Evolutionary conservation across 2,113 vertebrate species (phyloP).

Genomic region (Leptobrachium ailaonicum): DNA sequence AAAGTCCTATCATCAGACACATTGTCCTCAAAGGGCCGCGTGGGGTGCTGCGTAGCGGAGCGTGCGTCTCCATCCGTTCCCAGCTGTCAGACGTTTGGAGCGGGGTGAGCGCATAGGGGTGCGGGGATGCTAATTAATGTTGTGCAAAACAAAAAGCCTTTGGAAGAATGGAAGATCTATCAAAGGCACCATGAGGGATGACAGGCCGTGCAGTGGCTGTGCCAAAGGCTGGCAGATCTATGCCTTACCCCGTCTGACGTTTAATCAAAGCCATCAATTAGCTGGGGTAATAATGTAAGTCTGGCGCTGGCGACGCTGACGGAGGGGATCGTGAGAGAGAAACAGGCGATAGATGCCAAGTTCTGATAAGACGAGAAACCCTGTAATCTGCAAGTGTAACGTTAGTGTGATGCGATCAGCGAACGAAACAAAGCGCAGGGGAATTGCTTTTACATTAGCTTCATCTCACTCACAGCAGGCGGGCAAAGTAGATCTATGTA

Average conservation of each 20-base stretch:
- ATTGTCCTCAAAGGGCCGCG: constrained; percentile 31
- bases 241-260: not conserved
- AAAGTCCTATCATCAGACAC: constrained; percentile 22
- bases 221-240: not conserved
- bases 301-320: too few species aligned
- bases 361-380: too few species aligned
- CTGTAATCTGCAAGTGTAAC: not conserved
- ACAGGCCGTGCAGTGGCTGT: not conserved
- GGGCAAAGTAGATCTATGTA: too few species aligned
- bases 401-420: too few species aligned
- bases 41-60: constrained; percentile 30
- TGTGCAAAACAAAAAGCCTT: not conserved
- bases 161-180: not conserved
- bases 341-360: too few species aligned
- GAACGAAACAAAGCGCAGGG: too few species aligned
- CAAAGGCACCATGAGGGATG: not conserved
- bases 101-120: not conserved
- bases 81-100: constrained; percentile 12
- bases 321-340: too few species aligned
- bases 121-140: not conserved
- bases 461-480: too few species aligned
- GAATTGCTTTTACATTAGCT: too few species aligned
- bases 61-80: constrained; percentile 37
- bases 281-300: not conserved
- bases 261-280: not conserved